A percentile compares a stretch with the other conserved stretches of the same genome.
Evolutionary conservation across 2,113 vertebrate species (phyloP).

Genomic region (Carassius carassius): DNA sequence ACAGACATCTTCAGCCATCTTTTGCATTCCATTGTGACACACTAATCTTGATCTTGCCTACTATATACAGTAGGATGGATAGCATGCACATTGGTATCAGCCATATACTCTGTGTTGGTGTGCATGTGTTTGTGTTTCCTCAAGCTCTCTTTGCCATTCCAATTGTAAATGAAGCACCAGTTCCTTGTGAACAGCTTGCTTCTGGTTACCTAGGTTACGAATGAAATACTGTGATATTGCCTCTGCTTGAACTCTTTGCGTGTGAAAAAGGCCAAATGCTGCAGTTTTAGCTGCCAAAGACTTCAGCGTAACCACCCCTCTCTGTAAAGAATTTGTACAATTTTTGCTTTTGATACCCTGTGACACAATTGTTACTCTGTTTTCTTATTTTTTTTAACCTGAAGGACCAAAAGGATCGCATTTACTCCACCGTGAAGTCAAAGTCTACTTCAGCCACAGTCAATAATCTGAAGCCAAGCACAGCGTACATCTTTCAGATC

Average conservation of each 20-base stretch:
- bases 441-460: constrained; percentile 92
- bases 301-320: constrained; percentile 22
- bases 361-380: constrained; percentile 16
- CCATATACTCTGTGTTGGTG: background rate
- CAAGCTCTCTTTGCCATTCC: constrained; percentile 29
- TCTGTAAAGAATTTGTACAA: constrained; percentile 27
- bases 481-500: constrained; percentile 97
- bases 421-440: constrained; percentile 94
- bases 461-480: constrained; percentile 96
- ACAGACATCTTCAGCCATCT: background rate
- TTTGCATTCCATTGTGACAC: background rate
- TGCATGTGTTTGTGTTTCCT: constrained; percentile 31
- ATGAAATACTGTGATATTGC: constrained; percentile 40
- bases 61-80: background rate
- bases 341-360: constrained; percentile 16
- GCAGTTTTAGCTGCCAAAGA: constrained; percentile 14
- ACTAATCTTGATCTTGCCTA: background rate
- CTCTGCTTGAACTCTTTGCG: constrained; percentile 19
- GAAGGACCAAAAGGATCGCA: constrained; percentile 95
- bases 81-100: constrained; percentile 6
- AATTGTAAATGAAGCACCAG: constrained; percentile 28
- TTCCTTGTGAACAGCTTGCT: constrained; percentile 30
- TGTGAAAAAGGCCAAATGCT: constrained; percentile 46
- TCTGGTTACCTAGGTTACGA: constrained; percentile 41
- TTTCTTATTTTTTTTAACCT: constrained; percentile 51